phyloP scores from a whole-genome alignment of 2,888 invertebrate species.

The Perithous albicinctus region DNA sequence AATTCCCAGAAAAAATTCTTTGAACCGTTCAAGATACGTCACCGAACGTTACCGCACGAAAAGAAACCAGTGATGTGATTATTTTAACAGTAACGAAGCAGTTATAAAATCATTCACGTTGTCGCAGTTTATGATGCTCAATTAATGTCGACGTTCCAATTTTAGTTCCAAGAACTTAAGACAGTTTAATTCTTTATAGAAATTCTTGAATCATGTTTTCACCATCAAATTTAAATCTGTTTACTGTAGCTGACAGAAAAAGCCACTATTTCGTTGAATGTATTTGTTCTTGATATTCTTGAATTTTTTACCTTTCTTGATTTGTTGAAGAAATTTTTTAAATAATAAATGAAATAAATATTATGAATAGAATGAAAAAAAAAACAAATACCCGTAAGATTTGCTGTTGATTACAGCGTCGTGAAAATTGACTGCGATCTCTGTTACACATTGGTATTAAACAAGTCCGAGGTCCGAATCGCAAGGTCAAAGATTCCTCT shows the following conservation, averaged over 20 bases:
- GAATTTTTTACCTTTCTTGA: neutral
- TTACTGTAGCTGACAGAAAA: neutral
- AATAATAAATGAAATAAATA: conserved; percentile 4
- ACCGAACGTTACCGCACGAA: neutral
- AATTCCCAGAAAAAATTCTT: neutral
- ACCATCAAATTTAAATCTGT: neutral
- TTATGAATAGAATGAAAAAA: too few species aligned
- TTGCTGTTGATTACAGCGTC: neutral
- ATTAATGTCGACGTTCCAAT: neutral
- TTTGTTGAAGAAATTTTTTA: neutral
- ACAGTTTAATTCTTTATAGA: neutral
- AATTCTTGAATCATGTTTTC: neutral
- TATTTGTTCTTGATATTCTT: too few species aligned
- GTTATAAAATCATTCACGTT: neutral
- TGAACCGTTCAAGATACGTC: neutral
- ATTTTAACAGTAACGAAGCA: neutral
- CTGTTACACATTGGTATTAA: neutral
- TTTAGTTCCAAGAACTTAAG: neutral
- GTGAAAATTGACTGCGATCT: neutral
- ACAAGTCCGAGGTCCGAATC: conserved; percentile 5
- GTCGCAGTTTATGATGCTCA: neutral
- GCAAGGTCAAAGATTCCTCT: conserved; percentile 35
- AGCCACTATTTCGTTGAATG: neutral
- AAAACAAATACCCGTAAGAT: neutral
- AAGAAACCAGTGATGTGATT: neutral